These are phyloP conservation scores for Psylliodes chrysocephalus DNA, from an alignment of 2,888 invertebrate species.

Conservation along the genomic window DNA sequence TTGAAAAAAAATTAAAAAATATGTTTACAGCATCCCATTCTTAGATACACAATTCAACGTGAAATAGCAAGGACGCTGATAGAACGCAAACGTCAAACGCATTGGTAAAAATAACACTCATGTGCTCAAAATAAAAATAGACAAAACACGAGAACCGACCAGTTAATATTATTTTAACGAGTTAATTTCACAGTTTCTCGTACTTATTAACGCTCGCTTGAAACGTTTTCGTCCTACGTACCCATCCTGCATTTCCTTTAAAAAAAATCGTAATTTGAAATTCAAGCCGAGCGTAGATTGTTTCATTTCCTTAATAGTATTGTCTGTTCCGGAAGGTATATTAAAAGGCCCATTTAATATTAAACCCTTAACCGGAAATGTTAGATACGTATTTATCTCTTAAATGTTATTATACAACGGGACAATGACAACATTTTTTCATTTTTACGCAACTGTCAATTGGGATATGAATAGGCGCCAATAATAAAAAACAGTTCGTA, in stretches of 20 bases:
- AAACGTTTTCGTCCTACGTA: not conserved
- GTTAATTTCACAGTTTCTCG: constrained; percentile 40
- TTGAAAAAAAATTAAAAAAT: not conserved
- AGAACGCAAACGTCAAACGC: constrained; percentile 54
- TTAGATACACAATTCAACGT: not conserved
- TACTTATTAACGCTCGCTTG: constrained; percentile 26
- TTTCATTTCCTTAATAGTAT: not conserved
- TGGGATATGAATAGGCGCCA: no score
- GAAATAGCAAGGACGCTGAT: constrained; percentile 49
- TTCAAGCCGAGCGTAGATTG: not conserved
- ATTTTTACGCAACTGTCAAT: no score
- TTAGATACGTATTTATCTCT: no score
- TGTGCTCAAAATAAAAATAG: constrained; percentile 57
- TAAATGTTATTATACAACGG: no score
- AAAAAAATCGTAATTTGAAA: not conserved
- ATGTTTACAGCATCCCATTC: not conserved
- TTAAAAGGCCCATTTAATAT: no score
- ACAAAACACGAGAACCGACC: constrained; percentile 44
- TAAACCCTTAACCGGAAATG: no score
- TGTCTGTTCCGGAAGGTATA: no score
- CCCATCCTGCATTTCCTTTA: not conserved
- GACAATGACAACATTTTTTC: no score
- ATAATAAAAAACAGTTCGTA: no score
- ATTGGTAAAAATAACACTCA: constrained; percentile 59
- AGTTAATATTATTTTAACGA: constrained; percentile 43